These are phyloP conservation scores for Athene cunicularia DNA, from an alignment of 2,113 vertebrate genomes.

Conservation along the genomic window DNA sequence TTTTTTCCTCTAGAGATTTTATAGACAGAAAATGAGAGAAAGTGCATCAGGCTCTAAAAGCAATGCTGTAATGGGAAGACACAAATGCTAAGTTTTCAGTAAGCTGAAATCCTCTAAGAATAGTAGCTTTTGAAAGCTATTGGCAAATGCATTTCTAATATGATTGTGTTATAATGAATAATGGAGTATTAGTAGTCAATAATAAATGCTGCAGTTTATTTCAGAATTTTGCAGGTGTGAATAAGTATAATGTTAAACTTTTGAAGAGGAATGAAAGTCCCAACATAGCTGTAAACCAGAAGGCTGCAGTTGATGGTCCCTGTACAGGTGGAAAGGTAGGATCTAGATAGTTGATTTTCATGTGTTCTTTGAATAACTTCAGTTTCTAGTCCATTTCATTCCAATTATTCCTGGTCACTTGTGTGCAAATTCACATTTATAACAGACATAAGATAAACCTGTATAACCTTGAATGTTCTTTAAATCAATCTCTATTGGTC, in stretches of 20 bases:
- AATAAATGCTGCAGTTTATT: constrained; percentile 35
- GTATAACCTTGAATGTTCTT: neutral
- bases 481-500: neutral
- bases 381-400: neutral
- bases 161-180: neutral
- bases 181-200: neutral
- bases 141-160: neutral
- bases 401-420: neutral
- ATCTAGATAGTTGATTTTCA: neutral
- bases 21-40: neutral
- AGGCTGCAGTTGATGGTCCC: constrained; percentile 45
- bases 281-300: constrained; percentile 51
- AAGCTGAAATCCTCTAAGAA: neutral
- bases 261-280: constrained; percentile 77
- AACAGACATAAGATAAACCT: neutral
- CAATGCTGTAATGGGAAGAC: neutral
- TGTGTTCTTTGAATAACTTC: neutral
- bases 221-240: constrained; percentile 69
- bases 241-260: constrained; percentile 74
- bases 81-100: neutral
- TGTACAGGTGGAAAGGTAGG: constrained; percentile 67
- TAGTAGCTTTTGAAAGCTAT: neutral
- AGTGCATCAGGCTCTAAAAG: neutral
- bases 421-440: neutral
- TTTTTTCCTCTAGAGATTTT: neutral